A percentile compares a stretch with the other conserved stretches of the same genome.
Conservation (phyloP, 2,113 vertebrate genomes). For the Chinchilla lanigera region DNA sequence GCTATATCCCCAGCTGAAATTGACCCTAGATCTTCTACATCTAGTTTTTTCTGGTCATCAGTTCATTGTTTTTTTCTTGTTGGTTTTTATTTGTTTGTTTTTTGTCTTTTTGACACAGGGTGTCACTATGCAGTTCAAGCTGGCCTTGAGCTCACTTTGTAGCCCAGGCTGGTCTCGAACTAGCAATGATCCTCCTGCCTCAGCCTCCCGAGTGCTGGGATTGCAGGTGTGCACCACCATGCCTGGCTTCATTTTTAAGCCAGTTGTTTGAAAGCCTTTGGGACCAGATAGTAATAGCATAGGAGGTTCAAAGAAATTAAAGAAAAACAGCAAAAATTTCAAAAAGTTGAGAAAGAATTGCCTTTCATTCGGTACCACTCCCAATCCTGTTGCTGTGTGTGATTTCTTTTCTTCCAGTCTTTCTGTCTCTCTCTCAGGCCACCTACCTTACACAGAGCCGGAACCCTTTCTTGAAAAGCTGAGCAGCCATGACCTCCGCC, state of each 20-base stretch:
- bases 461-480: conserved; percentile 18
- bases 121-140: no score
- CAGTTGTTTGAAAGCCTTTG: background rate
- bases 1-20: background rate
- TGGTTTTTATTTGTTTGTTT: no score
- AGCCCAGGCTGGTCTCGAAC: no score
- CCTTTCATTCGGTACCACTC: background rate
- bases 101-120: no score
- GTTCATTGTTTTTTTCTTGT: background rate
- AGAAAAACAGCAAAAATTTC: background rate
- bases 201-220: no score
- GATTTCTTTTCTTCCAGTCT: conserved; percentile 51
- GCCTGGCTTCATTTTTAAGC: background rate
- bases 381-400: background rate
- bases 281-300: background rate
- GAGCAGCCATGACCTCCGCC: conserved; percentile 67
- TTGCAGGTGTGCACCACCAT: no score
- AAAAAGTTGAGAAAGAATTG: background rate
- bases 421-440: background rate
- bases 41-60: background rate
- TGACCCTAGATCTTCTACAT: background rate
- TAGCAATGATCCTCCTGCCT: no score
- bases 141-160: no score
- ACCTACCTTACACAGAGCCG: background rate
- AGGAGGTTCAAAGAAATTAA: background rate